Evolutionary conservation across 2,113 vertebrate species (phyloP).

Genomic region (Corythornis cristatus): DNA sequence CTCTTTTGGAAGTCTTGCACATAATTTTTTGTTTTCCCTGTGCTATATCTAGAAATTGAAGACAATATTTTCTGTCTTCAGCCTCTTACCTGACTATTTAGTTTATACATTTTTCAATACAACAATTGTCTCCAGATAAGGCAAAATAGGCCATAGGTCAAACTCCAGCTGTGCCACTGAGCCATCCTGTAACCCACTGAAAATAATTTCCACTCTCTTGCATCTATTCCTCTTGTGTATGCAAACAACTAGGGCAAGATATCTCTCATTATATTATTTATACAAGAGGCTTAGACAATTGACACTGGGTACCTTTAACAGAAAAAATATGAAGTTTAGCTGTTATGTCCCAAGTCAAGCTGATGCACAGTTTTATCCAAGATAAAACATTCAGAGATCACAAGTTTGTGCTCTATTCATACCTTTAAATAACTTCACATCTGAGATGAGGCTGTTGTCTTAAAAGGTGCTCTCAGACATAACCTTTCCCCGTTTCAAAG

Average conservation of each 20-base stretch:
- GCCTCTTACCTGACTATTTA: not conserved
- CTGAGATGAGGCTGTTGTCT: not conserved
- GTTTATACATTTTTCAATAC: not conserved
- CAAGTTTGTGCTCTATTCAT: slow-evolving; percentile 28
- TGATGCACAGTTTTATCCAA: not conserved
- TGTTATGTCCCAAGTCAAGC: not conserved
- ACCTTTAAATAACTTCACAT: not conserved
- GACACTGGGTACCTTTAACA: not conserved
- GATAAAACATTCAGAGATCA: not conserved
- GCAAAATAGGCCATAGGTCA: not conserved
- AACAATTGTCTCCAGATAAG: not conserved
- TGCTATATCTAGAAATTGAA: not conserved
- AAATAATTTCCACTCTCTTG: not conserved
- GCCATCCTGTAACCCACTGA: accelerated
- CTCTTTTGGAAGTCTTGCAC: not conserved
- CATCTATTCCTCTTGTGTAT: not conserved
- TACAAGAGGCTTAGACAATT: not conserved
- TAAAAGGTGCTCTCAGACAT: not conserved
- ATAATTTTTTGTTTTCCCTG: not conserved
- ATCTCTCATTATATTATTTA: not conserved
- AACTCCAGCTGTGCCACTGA: not conserved
- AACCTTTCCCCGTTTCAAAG: not conserved
- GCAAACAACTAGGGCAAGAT: not conserved
- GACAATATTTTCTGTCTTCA: not conserved
- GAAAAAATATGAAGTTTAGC: not conserved